These are phyloP conservation scores for Cheilosia vernalis DNA, from an alignment of 2,888 invertebrate genomes.

Conservation along the genomic window DNA sequence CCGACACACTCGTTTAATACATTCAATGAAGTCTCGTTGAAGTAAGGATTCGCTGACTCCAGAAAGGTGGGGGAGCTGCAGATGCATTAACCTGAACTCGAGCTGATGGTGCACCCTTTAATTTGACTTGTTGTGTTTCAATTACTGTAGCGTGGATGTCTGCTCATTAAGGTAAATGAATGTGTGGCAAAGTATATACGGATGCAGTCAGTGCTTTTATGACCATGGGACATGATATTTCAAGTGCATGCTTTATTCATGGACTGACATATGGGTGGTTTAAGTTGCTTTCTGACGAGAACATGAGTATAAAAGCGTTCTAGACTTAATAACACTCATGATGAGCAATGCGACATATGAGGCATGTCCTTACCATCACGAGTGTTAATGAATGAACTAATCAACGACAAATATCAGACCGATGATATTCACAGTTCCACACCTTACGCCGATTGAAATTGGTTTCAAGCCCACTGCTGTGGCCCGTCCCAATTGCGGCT, in stretches of 20 bases:
- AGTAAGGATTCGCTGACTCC: not conserved
- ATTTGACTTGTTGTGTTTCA: constrained; percentile 41
- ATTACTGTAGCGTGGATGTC: constrained; percentile 24
- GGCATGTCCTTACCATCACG: no score
- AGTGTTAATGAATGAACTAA: not conserved
- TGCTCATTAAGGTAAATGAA: constrained; percentile 31
- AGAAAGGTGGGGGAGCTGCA: not conserved
- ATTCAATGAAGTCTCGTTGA: constrained; percentile 3
- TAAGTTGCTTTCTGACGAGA: not conserved
- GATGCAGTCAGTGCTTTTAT: not conserved
- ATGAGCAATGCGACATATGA: no score
- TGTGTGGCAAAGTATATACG: not conserved
- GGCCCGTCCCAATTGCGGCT: constrained; percentile 44
- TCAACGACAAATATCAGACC: constrained; percentile 14
- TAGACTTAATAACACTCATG: not conserved
- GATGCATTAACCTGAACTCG: constrained; percentile 14
- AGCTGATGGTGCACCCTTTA: constrained; percentile 29
- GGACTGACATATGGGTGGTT: no score
- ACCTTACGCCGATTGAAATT: constrained; percentile 35
- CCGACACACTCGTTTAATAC: not conserved
- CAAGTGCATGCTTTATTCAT: no score
- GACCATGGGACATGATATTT: not conserved
- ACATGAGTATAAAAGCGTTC: not conserved
- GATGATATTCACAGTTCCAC: constrained; percentile 39
- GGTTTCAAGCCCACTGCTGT: constrained; percentile 11